Evolutionary conservation across 2,797 vertebrate species (phyloP), one percentile per base, ranked within the genome.

Genomic region (Premnoplex brunnescens): DNA sequence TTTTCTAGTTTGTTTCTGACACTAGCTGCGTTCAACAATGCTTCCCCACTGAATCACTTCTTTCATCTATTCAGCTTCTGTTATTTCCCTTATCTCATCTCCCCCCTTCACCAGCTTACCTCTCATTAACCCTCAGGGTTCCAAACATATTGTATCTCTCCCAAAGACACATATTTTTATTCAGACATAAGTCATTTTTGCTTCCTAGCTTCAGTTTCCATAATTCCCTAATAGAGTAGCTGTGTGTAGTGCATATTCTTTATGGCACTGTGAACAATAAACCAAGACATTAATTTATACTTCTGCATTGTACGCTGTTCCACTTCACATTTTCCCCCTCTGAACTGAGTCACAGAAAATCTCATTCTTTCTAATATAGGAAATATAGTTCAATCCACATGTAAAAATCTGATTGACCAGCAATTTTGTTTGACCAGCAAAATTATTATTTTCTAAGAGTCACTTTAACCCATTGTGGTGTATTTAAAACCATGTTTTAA

Each of bases 1-100:
- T 98, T 98, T 97, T 97, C 97, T 96, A 96, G 97, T 96, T 97
- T 98, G 97, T 97, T 98, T 98, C 97, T 97, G 96, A 98, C 91
- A 97, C 95, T 97, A 94, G 93, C 97, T 97, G 96, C 92, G 92
- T 95, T 93, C 96, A 97, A 97, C 95, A 97, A 97, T 97, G 95
- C 96, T 97, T 97, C 93, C 91, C 91, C 96, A 97, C 95, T 97
- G 97, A 98, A 96, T 96, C 93, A 95, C 93, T 96, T 97, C 96
- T 98, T 98, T 97, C 93, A 96, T 97, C 96, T 97, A 93, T 95
- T 97, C 91, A 84, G 79, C 94, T 89, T 95, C 95, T 95, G 93
- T 96, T 95, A 97, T 96, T 97, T 97, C 92, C 90, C 95, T 96
- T 96, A 95, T 97, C 95, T 96, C 84, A 86, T 96, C 88, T 96